Evolutionary conservation across 2,888 invertebrate genomes (phyloP), one percentile per base, ranked within the genome.

Genomic region (Mystacides longicornis): DNA sequence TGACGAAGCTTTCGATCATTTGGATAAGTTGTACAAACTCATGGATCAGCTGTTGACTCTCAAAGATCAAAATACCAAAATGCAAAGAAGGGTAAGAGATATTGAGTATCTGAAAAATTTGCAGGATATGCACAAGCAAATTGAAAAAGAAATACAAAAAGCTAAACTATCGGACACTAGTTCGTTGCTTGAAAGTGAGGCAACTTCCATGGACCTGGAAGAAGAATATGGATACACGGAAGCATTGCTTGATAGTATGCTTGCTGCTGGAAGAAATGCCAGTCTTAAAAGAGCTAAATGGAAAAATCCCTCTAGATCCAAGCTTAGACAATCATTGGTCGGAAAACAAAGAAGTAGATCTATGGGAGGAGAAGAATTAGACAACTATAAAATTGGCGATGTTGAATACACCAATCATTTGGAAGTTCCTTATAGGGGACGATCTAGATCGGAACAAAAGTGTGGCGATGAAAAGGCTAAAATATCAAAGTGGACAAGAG

Each of bases 401-500:
- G 42, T n/a, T 16, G 59, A 59, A 22, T 52, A 46, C 43, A 18
- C 4, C 19, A 54, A 50, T 27, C 54, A 50, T 16, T 52, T 60
- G 49, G 56, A 51, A 21, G 59, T 60, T 33, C 59, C 61, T 11
- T 55, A 57, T 21, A 54, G 58, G 21, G 49, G 51, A 14, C 53
- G 56, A 19, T 14, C 37, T 4, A 27, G 51, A 1, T 58, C 68
- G 72, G 61, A 69, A 70, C 51, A 75, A 73, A 7, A 77, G 73
- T 57, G 75, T 62, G 72, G 75, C 0, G 77, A 77, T 18, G 59
- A 57, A 5, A 77, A 75, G 54, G 77, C 83, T 0, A 86, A 86
- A 66, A 82, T 87, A 49, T 90, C 91, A 0, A 92, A 92, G 67
- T 93, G 92, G 92, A 90, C 89, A 0, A 85, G 86, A 71, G 92